These are phyloP conservation scores for Drosophila subpulchrella DNA, from an alignment of 1,140 invertebrate genomes.

Conservation along the genomic window DNA sequence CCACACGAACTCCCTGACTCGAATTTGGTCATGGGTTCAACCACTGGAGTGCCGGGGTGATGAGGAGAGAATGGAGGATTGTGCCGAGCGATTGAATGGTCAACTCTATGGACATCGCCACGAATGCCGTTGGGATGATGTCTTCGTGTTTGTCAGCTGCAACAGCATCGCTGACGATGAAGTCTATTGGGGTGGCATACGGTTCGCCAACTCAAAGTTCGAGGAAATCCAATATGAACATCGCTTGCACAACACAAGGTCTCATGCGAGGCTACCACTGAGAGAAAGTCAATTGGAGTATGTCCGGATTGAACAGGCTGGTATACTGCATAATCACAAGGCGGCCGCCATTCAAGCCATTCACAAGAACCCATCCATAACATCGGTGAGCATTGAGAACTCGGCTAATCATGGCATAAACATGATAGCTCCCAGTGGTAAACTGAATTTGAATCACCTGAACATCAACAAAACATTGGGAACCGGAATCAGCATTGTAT, in stretches of 20 bases:
- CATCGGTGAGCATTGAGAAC: conserved; percentile 92
- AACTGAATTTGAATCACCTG: conserved; percentile 89
- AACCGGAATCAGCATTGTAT: conserved; percentile 94
- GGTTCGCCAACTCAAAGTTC: conserved; percentile 95
- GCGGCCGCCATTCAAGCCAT: conserved; percentile 96
- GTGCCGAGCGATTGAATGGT: conserved; percentile 94
- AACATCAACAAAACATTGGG: conserved; percentile 94
- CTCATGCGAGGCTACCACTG: conserved; percentile 88
- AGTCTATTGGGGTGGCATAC: conserved; percentile 98
- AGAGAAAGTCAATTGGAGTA: conserved; percentile 92
- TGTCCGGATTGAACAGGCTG: conserved; percentile 96
- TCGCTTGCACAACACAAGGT: conserved; percentile 91
- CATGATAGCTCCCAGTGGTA: conserved; percentile 93
- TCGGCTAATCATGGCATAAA: conserved; percentile 97
- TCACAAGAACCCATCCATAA: conserved; percentile 92
- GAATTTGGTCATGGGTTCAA: conserved; percentile 98
- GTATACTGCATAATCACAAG: conserved; percentile 97
- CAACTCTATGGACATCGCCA: conserved; percentile 93
- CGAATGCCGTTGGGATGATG: conserved; percentile 93
- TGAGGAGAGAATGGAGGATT: conserved; percentile 93
- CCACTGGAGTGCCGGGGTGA: conserved; percentile 94
- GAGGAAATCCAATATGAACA: conserved; percentile 94
- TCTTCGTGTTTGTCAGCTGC: conserved; percentile 97
- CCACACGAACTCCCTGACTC: conserved; percentile 91
- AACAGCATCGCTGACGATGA: conserved; percentile 88